phyloP scores from a whole-genome alignment of 1,140 invertebrate genomes.

The Drosophila seguyi region DNA sequence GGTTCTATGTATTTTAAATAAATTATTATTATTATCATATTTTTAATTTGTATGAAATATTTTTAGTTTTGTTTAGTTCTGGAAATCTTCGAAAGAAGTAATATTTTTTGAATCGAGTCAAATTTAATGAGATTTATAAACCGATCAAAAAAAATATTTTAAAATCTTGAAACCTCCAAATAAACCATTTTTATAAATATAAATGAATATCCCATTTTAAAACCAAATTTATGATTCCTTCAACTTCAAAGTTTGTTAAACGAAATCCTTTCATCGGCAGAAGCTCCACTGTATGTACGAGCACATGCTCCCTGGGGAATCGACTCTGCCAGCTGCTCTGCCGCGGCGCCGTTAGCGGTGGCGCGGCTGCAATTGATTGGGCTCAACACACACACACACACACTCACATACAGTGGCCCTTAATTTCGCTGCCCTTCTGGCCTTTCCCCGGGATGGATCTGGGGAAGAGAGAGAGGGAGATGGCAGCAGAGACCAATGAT shows the following conservation, averaged over 20 bases:
- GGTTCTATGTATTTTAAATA: not conserved
- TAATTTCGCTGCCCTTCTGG: conserved; percentile 35
- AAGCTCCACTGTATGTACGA: conserved; percentile 20
- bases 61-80: not conserved
- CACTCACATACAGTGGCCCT: conserved; percentile 31
- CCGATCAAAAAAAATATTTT: too few relatives aligned
- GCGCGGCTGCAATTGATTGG: conserved; percentile 79
- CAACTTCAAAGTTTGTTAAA: not conserved
- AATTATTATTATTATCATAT: too few relatives aligned
- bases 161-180: not conserved
- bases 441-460: conserved; percentile 22
- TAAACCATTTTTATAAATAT: not conserved
- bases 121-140: not conserved
- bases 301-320: conserved; percentile 54
- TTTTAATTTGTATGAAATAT: not conserved
- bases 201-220: not conserved
- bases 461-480: conserved; percentile 37
- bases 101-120: accelerated
- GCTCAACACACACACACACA: conserved; percentile 48
- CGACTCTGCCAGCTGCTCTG: conserved; percentile 47
- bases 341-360: conserved; percentile 50
- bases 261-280: not conserved
- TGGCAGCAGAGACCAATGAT: conserved; percentile 71
- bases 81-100: not conserved
- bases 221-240: too few relatives aligned